phyloP scores from a whole-genome alignment of 2,797 vertebrate species.

The Etheostoma perlongum region DNA sequence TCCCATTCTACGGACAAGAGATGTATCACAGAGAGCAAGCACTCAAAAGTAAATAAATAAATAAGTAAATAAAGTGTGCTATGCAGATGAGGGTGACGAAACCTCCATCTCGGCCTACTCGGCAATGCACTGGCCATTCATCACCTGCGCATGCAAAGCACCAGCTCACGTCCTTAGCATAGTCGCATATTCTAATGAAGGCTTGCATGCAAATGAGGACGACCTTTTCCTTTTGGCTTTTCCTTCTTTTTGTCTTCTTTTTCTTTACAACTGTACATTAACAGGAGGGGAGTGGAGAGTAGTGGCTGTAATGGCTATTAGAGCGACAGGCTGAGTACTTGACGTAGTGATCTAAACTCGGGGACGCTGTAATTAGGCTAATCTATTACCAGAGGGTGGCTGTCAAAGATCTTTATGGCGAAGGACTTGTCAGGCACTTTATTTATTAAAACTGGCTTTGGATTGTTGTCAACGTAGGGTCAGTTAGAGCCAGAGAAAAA shows the following conservation, averaged over 20 bases:
- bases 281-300: conserved; percentile 77
- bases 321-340: conserved; percentile 82
- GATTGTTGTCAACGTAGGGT: conserved; percentile 53
- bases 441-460: conserved; percentile 76
- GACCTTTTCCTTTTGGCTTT: conserved; percentile 92
- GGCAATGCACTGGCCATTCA: conserved; percentile 92
- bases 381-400: conserved; percentile 96
- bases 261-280: conserved; percentile 96
- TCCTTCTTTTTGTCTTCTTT: conserved; percentile 59
- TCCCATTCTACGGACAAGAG: conserved; percentile 74
- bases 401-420: conserved; percentile 92
- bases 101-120: conserved; percentile 91
- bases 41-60: conserved; percentile 81
- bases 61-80: conserved; percentile 84
- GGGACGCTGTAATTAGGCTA: conserved; percentile 95
- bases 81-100: conserved; percentile 97
- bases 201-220: conserved; percentile 97
- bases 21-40: conserved; percentile 77
- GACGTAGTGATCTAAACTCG: conserved; percentile 95
- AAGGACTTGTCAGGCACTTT: conserved; percentile 88
- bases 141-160: conserved; percentile 96
- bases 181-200: conserved; percentile 99
- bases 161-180: conserved; percentile 94
- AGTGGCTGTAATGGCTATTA: conserved; percentile 78
- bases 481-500: conserved; percentile 48